A percentile compares a stretch with the other conserved stretches of the same genome.
These are phyloP conservation scores for Harpegnathos saltator DNA, from an alignment of 1,140 invertebrate species.

Conservation along the genomic window DNA sequence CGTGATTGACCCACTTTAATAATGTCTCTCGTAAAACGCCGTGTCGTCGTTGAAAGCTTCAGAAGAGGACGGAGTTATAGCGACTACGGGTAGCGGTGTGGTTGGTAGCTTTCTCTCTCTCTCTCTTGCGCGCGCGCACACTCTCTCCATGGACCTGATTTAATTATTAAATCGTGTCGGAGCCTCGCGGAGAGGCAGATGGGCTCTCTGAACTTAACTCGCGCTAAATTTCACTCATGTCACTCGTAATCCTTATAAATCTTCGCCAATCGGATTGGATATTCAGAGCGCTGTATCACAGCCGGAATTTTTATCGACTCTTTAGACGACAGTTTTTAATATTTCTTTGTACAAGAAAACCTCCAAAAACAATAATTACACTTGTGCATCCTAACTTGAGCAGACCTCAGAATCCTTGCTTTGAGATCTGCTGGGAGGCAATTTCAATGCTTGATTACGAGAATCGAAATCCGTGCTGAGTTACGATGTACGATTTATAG, in stretches of 20 bases:
- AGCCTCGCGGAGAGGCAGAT: constrained; percentile 20
- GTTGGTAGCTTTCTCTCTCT: not conserved
- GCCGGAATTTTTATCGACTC: not conserved
- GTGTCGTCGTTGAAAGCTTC: constrained; percentile 53
- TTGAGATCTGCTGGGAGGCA: not conserved
- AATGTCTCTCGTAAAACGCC: constrained; percentile 44
- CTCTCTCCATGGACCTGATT: constrained; percentile 35
- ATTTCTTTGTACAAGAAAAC: not conserved
- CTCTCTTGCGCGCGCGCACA: not conserved
- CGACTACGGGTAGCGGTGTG: constrained; percentile 26
- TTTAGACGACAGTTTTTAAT: no score
- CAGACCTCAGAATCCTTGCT: not conserved
- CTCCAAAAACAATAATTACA: not conserved
- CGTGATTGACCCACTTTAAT: constrained; percentile 68
- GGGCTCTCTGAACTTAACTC: constrained; percentile 15
- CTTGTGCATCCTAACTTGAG: not conserved
- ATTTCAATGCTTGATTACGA: not conserved
- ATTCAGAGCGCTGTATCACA: not conserved
- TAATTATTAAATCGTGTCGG: constrained; percentile 65
- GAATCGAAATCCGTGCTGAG: not conserved
- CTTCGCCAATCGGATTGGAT: constrained; percentile 3
- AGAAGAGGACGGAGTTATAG: constrained; percentile 45
- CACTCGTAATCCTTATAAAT: constrained; percentile 1
- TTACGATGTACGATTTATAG: not conserved
- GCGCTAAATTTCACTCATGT: constrained; percentile 16